phyloP scores from a whole-genome alignment of 1,140 invertebrate species.

The Zaprionus tsacasi region DNA sequence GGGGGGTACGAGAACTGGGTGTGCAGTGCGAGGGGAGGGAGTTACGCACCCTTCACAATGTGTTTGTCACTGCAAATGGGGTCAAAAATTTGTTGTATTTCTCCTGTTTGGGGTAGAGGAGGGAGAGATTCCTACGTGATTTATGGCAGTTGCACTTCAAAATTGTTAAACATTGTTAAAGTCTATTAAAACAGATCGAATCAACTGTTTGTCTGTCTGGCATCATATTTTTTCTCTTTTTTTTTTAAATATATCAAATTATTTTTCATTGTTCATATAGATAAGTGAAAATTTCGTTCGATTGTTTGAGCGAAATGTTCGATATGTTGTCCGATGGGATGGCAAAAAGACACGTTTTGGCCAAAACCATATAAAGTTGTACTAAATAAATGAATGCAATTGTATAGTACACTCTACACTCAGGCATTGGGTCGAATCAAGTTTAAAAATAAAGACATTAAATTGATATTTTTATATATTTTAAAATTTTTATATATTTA shows the following conservation, averaged over 20 bases:
- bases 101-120: background rate
- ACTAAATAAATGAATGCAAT: constrained; percentile 33
- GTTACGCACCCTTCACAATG: constrained; percentile 21
- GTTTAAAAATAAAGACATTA: no score
- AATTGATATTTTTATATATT: no score
- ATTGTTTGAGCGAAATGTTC: constrained; percentile 25
- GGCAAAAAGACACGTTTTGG: constrained; percentile 42
- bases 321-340: constrained; percentile 13
- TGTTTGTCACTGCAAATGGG: constrained; percentile 51
- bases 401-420: constrained; percentile 14
- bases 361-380: constrained; percentile 23
- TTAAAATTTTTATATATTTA: no score
- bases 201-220: constrained; percentile 12
- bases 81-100: constrained; percentile 39
- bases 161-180: constrained; percentile 38
- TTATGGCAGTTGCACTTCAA: constrained; percentile 46
- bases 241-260: constrained; percentile 9
- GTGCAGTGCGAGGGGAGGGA: background rate
- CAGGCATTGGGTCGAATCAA: background rate
- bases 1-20: background rate
- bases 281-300: constrained; percentile 41
- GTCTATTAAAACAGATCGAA: constrained; percentile 51
- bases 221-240: background rate
- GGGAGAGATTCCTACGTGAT: constrained; percentile 23
- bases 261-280: constrained; percentile 31